Evolutionary conservation across 1,140 invertebrate genomes (phyloP).

Genomic region (Ephestia elutella): DNA sequence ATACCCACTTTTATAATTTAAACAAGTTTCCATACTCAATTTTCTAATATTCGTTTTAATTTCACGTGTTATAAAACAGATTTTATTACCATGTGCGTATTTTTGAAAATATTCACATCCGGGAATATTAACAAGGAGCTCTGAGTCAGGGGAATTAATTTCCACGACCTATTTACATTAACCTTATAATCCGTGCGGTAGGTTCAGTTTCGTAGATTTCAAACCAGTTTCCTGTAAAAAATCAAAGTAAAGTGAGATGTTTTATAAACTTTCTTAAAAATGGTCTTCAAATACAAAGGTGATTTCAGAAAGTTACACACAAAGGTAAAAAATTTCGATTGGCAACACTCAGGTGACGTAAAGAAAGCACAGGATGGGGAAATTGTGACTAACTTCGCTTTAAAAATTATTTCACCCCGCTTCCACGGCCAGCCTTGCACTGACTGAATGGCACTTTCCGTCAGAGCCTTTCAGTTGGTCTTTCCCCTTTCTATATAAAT

Average conservation of each 20-base stretch:
- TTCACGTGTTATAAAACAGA: slow-evolving; percentile 41
- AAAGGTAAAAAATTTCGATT: too few species aligned
- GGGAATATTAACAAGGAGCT: slow-evolving; percentile 51
- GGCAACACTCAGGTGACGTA: slow-evolving; percentile 4
- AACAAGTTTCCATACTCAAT: too few species aligned
- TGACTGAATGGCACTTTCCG: too few species aligned
- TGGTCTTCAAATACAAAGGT: too few species aligned
- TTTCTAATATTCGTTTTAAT: neutral
- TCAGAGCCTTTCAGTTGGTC: too few species aligned
- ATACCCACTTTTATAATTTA: too few species aligned
- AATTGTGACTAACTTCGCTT: neutral
- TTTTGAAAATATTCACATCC: slow-evolving; percentile 58
- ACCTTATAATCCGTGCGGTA: slow-evolving; percentile 59
- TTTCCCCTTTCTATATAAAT: too few species aligned
- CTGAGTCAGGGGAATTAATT: slow-evolving; percentile 44
- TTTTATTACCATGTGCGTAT: slow-evolving; percentile 40
- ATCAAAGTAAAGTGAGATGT: too few species aligned
- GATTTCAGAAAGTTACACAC: too few species aligned
- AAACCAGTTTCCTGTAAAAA: slow-evolving; percentile 50
- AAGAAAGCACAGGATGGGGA: neutral
- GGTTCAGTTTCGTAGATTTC: slow-evolving; percentile 59
- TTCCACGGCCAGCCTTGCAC: neutral
- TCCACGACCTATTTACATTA: slow-evolving; percentile 47
- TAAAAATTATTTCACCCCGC: neutral
- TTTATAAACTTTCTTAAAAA: too few species aligned